Base-by-base conservation (phyloP, 1,140 invertebrate species). In the Hermetia illucens region DNA sequence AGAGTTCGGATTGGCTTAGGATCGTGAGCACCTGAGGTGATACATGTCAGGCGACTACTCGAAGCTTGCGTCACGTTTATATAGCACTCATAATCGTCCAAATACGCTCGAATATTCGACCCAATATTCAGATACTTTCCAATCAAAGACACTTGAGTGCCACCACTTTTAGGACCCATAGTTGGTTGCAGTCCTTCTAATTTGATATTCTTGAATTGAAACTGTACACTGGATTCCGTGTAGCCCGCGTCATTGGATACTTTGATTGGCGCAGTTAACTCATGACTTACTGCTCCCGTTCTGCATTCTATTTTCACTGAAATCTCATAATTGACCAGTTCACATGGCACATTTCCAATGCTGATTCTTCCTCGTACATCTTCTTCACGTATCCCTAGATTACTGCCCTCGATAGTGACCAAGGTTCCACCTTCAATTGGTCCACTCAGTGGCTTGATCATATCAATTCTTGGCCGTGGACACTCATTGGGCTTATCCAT, bases 381-480 rank as follows among this genome's bases (percentile, higher is more conserved):
- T 51, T 83, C 79, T 48, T 85, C 76, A 44, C 79, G 79, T 34
- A 93, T 71, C 0, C 94, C 94, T 18, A 98, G 71, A 68, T 98
- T 96, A 52, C 87, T 85, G 5, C 95, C 95, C 66, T 87, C 82
- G 40, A 98, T 96, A 5, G 90, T 95, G 1, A 98, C 77, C 21
- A 90, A 59, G 16, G 95, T 98, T 2, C 94, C 94, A 19, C 94
- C 94, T 69, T 95, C 87, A 34, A 92, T 76, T 8, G 93, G 95
- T 10, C 94, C 94, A 57, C 83, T 90, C 17, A 89, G 54, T 1
- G 94, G 94, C 59, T 83, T 85, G 45, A 98, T 93, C 75, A 91
- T 84, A 61, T 93, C 87, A 52, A 96, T 95, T 44, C 88, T 66
- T 13, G 91, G 91, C 50, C 82, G 79, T 1, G 90, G 91, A 58